Percentiles rank a stretch among this genome's conserved stretches.
phyloP scores from a whole-genome alignment of 2,888 invertebrate species.

The Cheiracanthium punctorium region DNA sequence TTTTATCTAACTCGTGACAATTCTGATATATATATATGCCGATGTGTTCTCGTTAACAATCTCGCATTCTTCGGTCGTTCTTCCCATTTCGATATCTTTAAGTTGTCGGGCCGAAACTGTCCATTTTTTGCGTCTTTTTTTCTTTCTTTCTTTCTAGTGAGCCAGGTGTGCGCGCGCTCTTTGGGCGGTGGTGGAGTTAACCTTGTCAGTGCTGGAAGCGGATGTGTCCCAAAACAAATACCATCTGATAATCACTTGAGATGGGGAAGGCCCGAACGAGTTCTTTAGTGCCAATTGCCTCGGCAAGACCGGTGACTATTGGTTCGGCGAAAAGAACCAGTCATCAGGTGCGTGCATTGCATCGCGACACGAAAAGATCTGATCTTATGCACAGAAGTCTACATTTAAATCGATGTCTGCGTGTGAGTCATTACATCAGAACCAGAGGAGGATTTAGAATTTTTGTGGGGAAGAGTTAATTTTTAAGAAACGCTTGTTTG shows the following conservation, averaged over 20 bases:
- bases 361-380: no score
- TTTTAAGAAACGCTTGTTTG: no score
- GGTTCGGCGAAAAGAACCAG: not conserved
- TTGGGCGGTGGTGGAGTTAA: slow-evolving; percentile 12
- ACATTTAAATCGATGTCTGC: no score
- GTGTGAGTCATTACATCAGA: no score
- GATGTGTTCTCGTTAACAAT: not conserved
- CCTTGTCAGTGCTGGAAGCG: slow-evolving; percentile 8
- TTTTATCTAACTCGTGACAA: not conserved
- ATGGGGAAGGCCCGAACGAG: not conserved
- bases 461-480: no score
- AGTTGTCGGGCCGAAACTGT: not conserved
- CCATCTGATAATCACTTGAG: slow-evolving; percentile 4
- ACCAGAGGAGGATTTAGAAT: no score
- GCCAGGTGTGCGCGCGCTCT: slow-evolving; percentile 5
- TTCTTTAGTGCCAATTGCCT: not conserved
- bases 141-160: not conserved
- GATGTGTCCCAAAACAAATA: slow-evolving; percentile 17
- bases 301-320: not conserved
- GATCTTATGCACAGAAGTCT: no score
- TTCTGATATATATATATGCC: not conserved
- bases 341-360: no score
- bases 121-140: no score
- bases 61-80: not conserved
- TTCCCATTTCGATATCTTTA: not conserved